These are phyloP conservation scores for Biston betularia DNA, from an alignment of 2,888 invertebrate species.

Conservation along the genomic window DNA sequence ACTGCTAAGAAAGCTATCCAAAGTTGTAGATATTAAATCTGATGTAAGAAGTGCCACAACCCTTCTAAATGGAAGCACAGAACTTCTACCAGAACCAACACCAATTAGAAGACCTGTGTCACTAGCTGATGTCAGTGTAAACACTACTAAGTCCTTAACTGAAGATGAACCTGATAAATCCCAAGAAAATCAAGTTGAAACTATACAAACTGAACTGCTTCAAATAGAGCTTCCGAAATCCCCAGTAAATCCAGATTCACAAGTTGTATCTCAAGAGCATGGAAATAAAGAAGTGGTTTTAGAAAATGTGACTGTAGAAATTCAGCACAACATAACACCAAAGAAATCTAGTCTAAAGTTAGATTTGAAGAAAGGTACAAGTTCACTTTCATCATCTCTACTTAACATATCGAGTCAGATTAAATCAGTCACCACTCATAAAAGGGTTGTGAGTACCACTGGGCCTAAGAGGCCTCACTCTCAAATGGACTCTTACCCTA, in stretches of 20 bases:
- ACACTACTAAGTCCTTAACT: constrained; percentile 73
- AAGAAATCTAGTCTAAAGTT: constrained; percentile 80
- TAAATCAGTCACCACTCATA: constrained; percentile 81
- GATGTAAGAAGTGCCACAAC: constrained; percentile 62
- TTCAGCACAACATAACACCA: constrained; percentile 81
- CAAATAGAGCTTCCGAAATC: constrained; percentile 45
- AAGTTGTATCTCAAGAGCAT: constrained; percentile 44
- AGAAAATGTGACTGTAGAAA: constrained; percentile 82
- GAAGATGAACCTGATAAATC: constrained; percentile 62
- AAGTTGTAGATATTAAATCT: constrained; percentile 79
- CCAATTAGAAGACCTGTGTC: constrained; percentile 63
- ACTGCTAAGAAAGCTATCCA: constrained; percentile 75
- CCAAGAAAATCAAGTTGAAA: constrained; percentile 46
- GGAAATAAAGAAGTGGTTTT: constrained; percentile 70
- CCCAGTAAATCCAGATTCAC: constrained; percentile 37
- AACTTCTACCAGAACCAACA: constrained; percentile 60
- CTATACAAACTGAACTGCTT: constrained; percentile 37
- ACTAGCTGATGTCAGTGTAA: constrained; percentile 77
- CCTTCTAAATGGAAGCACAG: constrained; percentile 77
- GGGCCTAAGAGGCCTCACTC: constrained; percentile 75
- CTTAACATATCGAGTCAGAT: constrained; percentile 83
- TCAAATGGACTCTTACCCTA: constrained; percentile 60
- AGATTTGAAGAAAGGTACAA: constrained; percentile 79
- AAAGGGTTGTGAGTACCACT: constrained; percentile 77
- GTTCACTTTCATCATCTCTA: constrained; percentile 75